A percentile compares a stretch with the other conserved stretches of the same genome.
Evolutionary conservation across 2,113 vertebrate species (phyloP).

Genomic region (Albula goreensis): DNA sequence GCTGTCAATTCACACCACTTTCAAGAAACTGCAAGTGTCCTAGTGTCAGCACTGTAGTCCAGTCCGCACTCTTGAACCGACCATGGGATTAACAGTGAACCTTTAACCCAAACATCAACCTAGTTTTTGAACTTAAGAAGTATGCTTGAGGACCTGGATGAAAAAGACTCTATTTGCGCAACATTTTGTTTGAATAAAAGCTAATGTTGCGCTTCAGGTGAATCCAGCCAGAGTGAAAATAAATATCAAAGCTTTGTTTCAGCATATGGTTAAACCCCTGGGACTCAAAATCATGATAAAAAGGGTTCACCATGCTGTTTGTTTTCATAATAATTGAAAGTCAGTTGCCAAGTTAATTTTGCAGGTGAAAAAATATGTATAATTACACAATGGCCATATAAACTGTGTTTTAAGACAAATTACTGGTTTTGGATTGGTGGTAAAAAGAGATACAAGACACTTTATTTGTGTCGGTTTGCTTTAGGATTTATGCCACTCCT

Average conservation of each 20-base stretch:
- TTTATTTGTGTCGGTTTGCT: not conserved
- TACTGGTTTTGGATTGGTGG: no score
- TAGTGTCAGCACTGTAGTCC: conserved; percentile 19
- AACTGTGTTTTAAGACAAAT: no score
- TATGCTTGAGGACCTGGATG: not conserved
- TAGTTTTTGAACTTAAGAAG: not conserved
- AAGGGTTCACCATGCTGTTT: no score
- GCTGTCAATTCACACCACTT: conserved; percentile 35
- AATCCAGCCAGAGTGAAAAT: not conserved
- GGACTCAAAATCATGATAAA: no score
- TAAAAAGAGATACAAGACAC: not conserved
- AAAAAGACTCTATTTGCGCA: not conserved
- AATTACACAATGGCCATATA: no score
- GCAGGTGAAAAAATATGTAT: not conserved
- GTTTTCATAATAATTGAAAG: no score
- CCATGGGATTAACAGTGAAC: conserved; percentile 41
- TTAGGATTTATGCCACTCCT: not conserved
- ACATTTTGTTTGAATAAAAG: not conserved
- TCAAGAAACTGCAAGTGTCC: conserved; percentile 6
- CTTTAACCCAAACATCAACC: conserved; percentile 35
- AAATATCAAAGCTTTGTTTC: no score
- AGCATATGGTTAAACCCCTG: no score
- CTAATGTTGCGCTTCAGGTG: not conserved
- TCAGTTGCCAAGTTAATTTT: not conserved
- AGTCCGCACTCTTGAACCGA: conserved; percentile 18